phyloP scores from a whole-genome alignment of 30 jellyfish, hydroid and myxozoan species.

The Chrysaora quinquecirrha region DNA sequence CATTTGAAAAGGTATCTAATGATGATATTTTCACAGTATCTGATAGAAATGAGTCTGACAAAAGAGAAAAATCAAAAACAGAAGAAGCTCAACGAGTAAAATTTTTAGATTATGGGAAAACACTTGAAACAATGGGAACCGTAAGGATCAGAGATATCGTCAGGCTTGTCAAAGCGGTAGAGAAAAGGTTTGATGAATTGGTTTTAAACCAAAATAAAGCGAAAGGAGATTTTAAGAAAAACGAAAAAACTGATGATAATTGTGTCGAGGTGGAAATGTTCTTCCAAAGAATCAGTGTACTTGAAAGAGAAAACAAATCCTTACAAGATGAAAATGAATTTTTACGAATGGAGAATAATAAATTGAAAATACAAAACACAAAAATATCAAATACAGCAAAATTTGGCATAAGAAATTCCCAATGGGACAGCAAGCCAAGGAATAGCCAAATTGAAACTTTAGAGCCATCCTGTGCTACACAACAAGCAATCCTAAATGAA shows the following conservation, averaged over 20 bases:
- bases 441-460: not conserved
- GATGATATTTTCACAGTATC: too few species aligned
- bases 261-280: not conserved
- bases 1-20: too few species aligned
- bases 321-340: not conserved
- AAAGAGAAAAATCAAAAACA: not conserved
- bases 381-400: not conserved
- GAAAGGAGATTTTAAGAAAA: not conserved
- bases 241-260: not conserved
- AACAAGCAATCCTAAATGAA: not conserved
- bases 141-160: not conserved
- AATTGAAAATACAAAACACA: not conserved
- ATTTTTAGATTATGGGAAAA: not conserved
- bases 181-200: not conserved
- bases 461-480: not conserved
- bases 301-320: not conserved
- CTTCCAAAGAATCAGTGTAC: not conserved
- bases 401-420: not conserved
- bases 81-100: not conserved
- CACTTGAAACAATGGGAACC: not conserved
- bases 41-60: not conserved
- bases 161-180: not conserved
- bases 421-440: not conserved
- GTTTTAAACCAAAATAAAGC: not conserved
- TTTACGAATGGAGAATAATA: not conserved